A percentile compares a stretch with the other conserved stretches of the same genome.
These are phyloP conservation scores for Oceanodroma leucorhoa DNA, from an alignment of 2,797 vertebrate genomes.

Conservation along the genomic window DNA sequence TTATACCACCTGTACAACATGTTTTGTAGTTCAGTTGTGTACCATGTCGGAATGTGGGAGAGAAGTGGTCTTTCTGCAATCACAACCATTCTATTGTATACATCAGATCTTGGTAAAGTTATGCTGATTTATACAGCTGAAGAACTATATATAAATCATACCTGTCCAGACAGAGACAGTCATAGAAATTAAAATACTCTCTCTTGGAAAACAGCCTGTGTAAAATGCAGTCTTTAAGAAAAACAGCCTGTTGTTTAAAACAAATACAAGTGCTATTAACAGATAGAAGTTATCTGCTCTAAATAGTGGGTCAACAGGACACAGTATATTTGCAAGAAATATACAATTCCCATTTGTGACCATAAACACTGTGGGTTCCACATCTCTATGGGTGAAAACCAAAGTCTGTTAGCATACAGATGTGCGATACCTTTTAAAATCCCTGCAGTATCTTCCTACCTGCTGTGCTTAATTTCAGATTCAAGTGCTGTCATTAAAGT, in stretches of 20 bases:
- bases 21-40: neutral
- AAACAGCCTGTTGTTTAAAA: neutral
- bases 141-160: neutral
- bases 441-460: conserved; percentile 57
- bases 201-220: neutral
- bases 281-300: conserved; percentile 11
- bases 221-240: neutral
- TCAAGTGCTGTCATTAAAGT: conserved; percentile 63
- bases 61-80: neutral
- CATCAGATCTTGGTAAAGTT: neutral
- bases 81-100: neutral
- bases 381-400: conserved; percentile 21
- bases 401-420: conserved; percentile 67
- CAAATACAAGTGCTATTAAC: neutral
- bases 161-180: neutral
- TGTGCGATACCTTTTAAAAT: conserved; percentile 50
- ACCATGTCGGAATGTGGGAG: accelerated
- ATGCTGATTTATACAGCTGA: neutral
- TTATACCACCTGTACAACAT: neutral
- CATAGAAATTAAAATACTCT: neutral
- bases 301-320: conserved; percentile 53
- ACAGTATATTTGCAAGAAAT: conserved; percentile 20
- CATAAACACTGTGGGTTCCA: conserved; percentile 51
- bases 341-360: conserved; percentile 58
- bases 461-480: conserved; percentile 71